These are phyloP conservation scores for Chromis chromis DNA, from an alignment of 2,797 vertebrate genomes.

Conservation along the genomic window DNA sequence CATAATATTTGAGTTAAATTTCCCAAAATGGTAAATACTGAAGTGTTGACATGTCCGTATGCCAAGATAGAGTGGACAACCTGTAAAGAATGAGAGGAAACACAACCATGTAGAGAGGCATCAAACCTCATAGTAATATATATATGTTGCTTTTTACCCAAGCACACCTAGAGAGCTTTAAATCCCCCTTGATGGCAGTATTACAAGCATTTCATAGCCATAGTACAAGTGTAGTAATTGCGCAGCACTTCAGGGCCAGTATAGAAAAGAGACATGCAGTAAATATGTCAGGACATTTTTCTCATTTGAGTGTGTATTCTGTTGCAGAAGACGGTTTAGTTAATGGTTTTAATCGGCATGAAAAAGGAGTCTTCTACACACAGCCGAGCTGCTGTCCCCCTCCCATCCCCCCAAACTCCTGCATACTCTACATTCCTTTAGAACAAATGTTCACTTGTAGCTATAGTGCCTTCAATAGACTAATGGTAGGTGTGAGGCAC, in stretches of 20 bases:
- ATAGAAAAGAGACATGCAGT: not conserved
- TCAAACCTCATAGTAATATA: not conserved
- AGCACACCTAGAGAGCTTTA: not conserved
- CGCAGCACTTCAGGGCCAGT: not conserved
- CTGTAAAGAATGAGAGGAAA: not conserved
- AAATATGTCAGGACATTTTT: constrained; percentile 10
- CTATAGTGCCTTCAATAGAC: constrained; percentile 87
- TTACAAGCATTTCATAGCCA: constrained; percentile 7
- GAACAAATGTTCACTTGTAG: constrained; percentile 95
- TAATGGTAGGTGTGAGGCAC: constrained; percentile 79
- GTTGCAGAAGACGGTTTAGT: constrained; percentile 52
- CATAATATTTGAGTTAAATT: not conserved
- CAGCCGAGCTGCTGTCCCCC: constrained; percentile 73
- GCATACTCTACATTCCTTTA: constrained; percentile 91
- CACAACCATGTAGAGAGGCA: not conserved
- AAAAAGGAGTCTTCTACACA: constrained; percentile 73
- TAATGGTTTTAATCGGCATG: constrained; percentile 79
- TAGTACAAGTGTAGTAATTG: not conserved
- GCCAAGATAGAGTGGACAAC: not conserved
- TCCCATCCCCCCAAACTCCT: constrained; percentile 84
- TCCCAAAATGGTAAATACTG: not conserved
- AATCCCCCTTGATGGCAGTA: constrained; percentile 4
- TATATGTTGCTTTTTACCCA: constrained; percentile 5
- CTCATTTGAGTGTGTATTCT: constrained; percentile 25
- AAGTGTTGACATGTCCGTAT: not conserved